A percentile compares a stretch with the other conserved stretches of the same genome.
These are phyloP conservation scores for Pan troglodytes DNA, from an alignment of 2,113 vertebrate genomes.

Conservation along the genomic window NHGRI_mPanTro3-v2.1_pri NC_072402.2:44619001-44619500, in stretches of 20 bases:
- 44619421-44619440: background rate
- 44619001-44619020: background rate
- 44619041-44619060: background rate
- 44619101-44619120: rapidly evolving
- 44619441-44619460: background rate
- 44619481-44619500: background rate
- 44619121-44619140: background rate
- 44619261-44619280: background rate
- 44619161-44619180: rapidly evolving
- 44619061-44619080: background rate
- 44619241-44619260: rapidly evolving
- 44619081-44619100: background rate
- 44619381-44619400: background rate
- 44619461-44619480: background rate
- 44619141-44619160: background rate
- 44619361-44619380: background rate
- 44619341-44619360: rapidly evolving
- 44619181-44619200: rapidly evolving
- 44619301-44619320: background rate
- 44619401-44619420: background rate
- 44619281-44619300: background rate
- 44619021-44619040: too few species aligned
- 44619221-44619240: background rate
- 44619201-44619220: rapidly evolving
- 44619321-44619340: background rate